A percentile compares a stretch with the other conserved stretches of the same genome.
phyloP scores from a whole-genome alignment of 2,797 vertebrate species.

The Peromyscus attwateri region DNA sequence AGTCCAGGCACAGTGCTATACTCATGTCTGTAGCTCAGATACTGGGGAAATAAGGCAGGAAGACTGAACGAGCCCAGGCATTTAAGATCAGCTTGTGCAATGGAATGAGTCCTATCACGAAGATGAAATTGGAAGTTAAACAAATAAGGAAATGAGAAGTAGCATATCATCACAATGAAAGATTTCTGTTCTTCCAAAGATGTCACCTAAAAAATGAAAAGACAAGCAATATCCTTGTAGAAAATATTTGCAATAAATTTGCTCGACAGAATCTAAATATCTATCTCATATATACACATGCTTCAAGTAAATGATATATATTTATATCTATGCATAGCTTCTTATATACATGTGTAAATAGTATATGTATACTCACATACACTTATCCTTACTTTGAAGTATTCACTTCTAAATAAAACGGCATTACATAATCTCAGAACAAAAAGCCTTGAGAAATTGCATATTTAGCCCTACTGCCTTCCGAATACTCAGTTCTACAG shows the following conservation, averaged over 20 bases:
- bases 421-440: background rate
- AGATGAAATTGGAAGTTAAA: background rate
- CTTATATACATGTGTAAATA: background rate
- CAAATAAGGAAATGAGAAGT: background rate
- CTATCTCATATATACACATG: background rate
- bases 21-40: too few species aligned
- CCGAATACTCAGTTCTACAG: background rate
- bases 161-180: background rate
- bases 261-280: background rate
- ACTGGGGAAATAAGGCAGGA: background rate
- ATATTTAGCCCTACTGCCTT: background rate
- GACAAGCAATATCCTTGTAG: background rate
- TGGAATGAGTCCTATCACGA: background rate
- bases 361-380: background rate
- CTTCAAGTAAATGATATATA: background rate
- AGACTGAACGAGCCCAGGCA: background rate
- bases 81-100: background rate
- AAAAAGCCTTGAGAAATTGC: background rate
- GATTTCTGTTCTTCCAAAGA: background rate
- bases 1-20: background rate
- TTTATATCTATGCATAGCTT: background rate
- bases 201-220: slow-evolving; percentile 11
- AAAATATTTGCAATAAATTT: slow-evolving; percentile 1
- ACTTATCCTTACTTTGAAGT: background rate
- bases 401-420: slow-evolving; percentile 8